These are phyloP conservation scores for Phrixothrix hirtus DNA, from an alignment of 2,888 invertebrate genomes.

Conservation along the genomic window DNA sequence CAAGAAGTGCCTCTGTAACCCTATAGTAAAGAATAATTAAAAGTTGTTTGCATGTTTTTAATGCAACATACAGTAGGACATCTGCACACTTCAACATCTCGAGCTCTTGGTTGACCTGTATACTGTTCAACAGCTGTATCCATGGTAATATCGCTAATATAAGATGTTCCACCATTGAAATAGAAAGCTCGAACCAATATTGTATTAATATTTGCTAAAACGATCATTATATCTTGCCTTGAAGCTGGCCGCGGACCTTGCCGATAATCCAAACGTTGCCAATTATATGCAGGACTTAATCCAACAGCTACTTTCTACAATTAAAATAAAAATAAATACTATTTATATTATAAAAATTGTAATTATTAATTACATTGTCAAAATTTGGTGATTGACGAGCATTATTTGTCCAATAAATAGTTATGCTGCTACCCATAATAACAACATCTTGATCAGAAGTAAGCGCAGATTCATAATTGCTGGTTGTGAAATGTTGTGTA, in stretches of 20 bases:
- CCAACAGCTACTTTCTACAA: constrained; percentile 65
- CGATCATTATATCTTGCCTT: constrained; percentile 81
- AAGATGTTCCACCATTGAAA: constrained; percentile 64
- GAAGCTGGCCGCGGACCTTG: constrained; percentile 65
- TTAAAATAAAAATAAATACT: no score
- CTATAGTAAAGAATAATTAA: constrained; percentile 13
- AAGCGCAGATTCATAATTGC: constrained; percentile 56
- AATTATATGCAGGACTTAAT: constrained; percentile 65
- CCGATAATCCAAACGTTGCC: constrained; percentile 63
- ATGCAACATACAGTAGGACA: constrained; percentile 67
- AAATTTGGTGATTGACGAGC: constrained; percentile 60
- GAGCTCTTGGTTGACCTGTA: constrained; percentile 66
- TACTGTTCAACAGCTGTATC: constrained; percentile 77
- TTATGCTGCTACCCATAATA: constrained; percentile 76
- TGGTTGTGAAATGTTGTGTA: constrained; percentile 69
- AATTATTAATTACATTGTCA: constrained; percentile 65
- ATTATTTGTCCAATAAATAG: constrained; percentile 76
- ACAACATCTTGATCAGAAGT: constrained; percentile 80
- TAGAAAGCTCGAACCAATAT: constrained; percentile 81
- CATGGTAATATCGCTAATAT: constrained; percentile 82
- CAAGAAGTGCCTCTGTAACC: constrained; percentile 83
- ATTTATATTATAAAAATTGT: no score
- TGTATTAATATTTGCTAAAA: constrained; percentile 79
- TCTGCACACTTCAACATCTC: constrained; percentile 81
- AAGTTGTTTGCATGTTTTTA: background rate